These are phyloP conservation scores for Ericerus pela DNA, from an alignment of 1,140 invertebrate species.

Conservation along the genomic window DNA sequence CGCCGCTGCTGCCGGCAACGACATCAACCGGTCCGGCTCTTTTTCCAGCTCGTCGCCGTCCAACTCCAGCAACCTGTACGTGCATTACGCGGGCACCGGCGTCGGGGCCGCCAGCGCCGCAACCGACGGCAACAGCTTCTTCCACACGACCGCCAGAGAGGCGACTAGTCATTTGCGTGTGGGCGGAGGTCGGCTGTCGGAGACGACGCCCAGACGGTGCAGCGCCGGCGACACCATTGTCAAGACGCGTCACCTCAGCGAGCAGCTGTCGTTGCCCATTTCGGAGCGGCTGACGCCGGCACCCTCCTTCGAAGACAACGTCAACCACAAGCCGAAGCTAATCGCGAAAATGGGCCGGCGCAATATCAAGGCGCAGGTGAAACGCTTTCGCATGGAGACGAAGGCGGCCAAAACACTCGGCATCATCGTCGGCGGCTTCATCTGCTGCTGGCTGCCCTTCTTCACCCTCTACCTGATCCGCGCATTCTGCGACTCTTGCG, in stretches of 20 bases:
- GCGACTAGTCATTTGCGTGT: slow-evolving; percentile 32
- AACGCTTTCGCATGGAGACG: slow-evolving; percentile 75
- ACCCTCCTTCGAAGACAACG: slow-evolving; percentile 17
- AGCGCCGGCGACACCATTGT: slow-evolving; percentile 20
- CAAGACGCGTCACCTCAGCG: neutral
- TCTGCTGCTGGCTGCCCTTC: slow-evolving; percentile 87
- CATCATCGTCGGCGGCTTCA: slow-evolving; percentile 86
- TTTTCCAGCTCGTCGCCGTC: slow-evolving; percentile 19
- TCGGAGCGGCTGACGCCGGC: slow-evolving; percentile 25
- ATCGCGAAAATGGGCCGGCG: slow-evolving; percentile 62
- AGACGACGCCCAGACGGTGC: slow-evolving; percentile 13
- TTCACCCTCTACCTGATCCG: slow-evolving; percentile 82
- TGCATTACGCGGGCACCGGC: neutral
- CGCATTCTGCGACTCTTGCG: slow-evolving; percentile 65
- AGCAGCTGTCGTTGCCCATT: neutral
- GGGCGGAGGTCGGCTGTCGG: slow-evolving; percentile 24
- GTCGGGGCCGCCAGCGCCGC: neutral
- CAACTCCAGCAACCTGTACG: slow-evolving; percentile 19
- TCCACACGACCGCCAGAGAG: slow-evolving; percentile 23
- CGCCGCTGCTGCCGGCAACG: slow-evolving; percentile 27
- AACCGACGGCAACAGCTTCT: neutral
- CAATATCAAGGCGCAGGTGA: slow-evolving; percentile 70
- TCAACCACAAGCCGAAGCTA: slow-evolving; percentile 41
- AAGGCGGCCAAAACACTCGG: slow-evolving; percentile 88
- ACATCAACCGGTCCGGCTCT: slow-evolving; percentile 17